Conservation (phyloP, 1,140 invertebrate species). For the Drosophila novamexicana region DNA sequence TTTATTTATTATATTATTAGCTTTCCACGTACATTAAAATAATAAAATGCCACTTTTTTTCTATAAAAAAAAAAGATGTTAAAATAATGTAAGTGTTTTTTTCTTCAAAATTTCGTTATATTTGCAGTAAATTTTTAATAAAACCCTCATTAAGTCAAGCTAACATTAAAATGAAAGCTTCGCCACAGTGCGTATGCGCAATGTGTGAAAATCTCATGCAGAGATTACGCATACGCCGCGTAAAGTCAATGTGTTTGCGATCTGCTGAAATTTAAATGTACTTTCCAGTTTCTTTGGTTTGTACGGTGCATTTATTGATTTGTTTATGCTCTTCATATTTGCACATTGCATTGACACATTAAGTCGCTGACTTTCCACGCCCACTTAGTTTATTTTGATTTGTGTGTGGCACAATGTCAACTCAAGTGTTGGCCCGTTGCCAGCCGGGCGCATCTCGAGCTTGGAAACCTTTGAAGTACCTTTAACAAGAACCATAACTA, state of each 20-base stretch:
- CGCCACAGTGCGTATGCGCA: conserved; percentile 33
- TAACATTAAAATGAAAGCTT: too few species aligned
- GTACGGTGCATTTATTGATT: conserved; percentile 36
- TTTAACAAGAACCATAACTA: conserved; percentile 44
- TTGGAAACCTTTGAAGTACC: conserved; percentile 69
- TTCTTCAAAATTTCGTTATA: too few species aligned
- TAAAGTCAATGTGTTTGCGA: conserved; percentile 21
- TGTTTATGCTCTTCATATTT: conserved; percentile 34
- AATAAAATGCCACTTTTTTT: too few species aligned
- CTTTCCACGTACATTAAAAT: too few species aligned
- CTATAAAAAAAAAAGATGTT: too few species aligned
- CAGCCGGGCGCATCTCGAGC: conserved; percentile 3
- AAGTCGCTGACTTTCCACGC: conserved; percentile 52
- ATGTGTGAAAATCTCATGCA: not conserved
- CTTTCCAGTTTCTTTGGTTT: not conserved
- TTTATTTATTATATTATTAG: too few species aligned
- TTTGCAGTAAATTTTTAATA: too few species aligned
- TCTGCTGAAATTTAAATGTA: not conserved
- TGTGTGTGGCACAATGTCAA: conserved; percentile 55
- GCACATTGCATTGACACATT: conserved; percentile 65
- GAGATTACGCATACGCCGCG: conserved; percentile 35
- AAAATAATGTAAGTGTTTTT: too few species aligned
- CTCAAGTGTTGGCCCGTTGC: conserved; percentile 12
- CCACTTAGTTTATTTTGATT: conserved; percentile 4
- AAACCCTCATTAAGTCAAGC: too few species aligned